A percentile compares a stretch with the other conserved stretches of the same genome.
These are phyloP conservation scores for Sibirionetta formosa DNA, from an alignment of 2,797 vertebrate species.

Conservation along the genomic window DNA sequence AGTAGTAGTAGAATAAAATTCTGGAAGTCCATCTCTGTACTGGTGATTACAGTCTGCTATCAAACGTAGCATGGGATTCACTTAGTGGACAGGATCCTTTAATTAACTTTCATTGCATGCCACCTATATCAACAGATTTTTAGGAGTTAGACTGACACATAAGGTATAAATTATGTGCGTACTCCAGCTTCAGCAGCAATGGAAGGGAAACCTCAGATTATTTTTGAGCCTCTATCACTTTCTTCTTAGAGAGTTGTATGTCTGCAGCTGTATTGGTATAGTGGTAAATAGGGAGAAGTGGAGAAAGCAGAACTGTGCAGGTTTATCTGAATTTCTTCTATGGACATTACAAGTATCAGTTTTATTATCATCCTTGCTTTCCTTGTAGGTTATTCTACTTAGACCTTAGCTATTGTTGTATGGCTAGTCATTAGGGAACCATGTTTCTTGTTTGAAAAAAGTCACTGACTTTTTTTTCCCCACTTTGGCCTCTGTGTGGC, in stretches of 20 bases:
- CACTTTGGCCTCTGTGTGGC: background rate
- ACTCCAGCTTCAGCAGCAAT: background rate
- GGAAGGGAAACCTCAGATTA: background rate
- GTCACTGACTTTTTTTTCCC: background rate
- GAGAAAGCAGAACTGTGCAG: background rate
- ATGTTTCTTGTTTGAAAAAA: background rate
- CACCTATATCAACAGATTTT: background rate
- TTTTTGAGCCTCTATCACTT: accelerated
- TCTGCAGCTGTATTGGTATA: background rate
- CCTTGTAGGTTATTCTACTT: background rate
- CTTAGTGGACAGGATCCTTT: background rate
- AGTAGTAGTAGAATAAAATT: background rate
- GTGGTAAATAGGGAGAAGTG: accelerated
- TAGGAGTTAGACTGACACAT: background rate
- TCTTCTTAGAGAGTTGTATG: background rate
- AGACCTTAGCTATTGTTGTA: background rate
- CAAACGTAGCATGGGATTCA: background rate
- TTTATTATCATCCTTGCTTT: background rate
- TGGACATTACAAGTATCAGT: accelerated
- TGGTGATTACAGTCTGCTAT: background rate
- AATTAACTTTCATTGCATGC: conserved; percentile 7
- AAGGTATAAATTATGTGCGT: accelerated
- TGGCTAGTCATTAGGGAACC: accelerated
- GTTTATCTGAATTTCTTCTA: background rate
- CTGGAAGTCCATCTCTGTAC: background rate